Conservation (phyloP, 1,140 invertebrate species). For the Ephestia elutella region DNA sequence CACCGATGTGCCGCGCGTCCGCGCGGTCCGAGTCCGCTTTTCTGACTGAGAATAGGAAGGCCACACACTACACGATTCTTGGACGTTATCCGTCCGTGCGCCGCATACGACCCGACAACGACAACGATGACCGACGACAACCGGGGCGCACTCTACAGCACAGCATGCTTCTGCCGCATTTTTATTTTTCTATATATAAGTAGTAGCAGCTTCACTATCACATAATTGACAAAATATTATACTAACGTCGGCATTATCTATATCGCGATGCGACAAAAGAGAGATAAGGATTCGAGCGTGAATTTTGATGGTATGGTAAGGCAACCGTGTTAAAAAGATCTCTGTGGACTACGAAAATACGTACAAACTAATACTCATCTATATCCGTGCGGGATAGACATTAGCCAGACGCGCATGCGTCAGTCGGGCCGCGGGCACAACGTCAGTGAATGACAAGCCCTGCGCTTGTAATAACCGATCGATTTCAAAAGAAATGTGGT, state of each 20-base stretch:
- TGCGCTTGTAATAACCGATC: constrained; percentile 67
- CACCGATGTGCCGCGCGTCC: constrained; percentile 63
- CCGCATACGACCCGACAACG: constrained; percentile 38
- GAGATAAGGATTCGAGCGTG: constrained; percentile 53
- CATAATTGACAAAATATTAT: constrained; percentile 62
- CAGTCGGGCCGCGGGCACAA: constrained; percentile 47
- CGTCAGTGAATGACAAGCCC: constrained; percentile 70
- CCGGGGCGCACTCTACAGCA: constrained; percentile 28
- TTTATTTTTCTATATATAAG: constrained; percentile 64
- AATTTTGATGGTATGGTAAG: constrained; percentile 53
- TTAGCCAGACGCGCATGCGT: constrained; percentile 70
- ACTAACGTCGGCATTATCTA: constrained; percentile 56
- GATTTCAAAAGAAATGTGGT: constrained; percentile 66
- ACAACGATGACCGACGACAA: constrained; percentile 25
- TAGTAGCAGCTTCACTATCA: constrained; percentile 49
- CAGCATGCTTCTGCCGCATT: constrained; percentile 55
- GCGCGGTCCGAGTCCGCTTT: constrained; percentile 65
- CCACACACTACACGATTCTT: constrained; percentile 28
- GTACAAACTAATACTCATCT: constrained; percentile 52
- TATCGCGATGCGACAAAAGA: constrained; percentile 64
- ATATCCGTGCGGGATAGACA: constrained; percentile 64
- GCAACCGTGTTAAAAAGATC: constrained; percentile 57
- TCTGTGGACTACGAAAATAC: constrained; percentile 45
- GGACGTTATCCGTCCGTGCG: constrained; percentile 39
- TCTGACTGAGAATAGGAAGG: constrained; percentile 48